A percentile compares a stretch with the other conserved stretches of the same genome.
phyloP scores from a whole-genome alignment of 2,797 vertebrate genomes.

The Philypnodon macrostomus region DNA sequence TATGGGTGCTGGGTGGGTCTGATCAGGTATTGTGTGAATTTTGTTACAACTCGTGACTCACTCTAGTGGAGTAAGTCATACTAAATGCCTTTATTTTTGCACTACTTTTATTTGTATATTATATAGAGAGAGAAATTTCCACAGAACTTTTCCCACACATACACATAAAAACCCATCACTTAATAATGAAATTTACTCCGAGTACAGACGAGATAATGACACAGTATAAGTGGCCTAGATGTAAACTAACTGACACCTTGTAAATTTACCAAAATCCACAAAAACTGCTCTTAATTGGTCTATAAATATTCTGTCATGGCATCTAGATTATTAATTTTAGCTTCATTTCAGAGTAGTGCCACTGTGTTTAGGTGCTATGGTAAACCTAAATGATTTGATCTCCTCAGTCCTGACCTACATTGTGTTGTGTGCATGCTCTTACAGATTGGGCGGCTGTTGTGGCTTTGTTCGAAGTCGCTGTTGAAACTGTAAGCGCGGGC shows the following conservation, averaged over 20 bases:
- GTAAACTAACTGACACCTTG: background rate
- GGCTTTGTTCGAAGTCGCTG: slow-evolving; percentile 45
- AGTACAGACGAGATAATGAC: too few species aligned
- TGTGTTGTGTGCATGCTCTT: slow-evolving; percentile 17
- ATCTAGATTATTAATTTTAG: background rate
- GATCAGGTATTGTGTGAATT: too few species aligned
- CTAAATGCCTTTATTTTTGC: too few species aligned
- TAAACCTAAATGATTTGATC: slow-evolving; percentile 24
- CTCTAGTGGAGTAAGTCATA: too few species aligned
- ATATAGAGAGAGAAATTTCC: too few species aligned
- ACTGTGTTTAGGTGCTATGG: slow-evolving; percentile 31
- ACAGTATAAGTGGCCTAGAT: slow-evolving; percentile 1
- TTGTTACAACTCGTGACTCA: too few species aligned
- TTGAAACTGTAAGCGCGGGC: slow-evolving; percentile 49
- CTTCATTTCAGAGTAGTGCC: slow-evolving; percentile 1
- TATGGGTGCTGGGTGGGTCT: too few species aligned
- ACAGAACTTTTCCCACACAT: too few species aligned
- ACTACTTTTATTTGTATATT: too few species aligned
- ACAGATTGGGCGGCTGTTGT: slow-evolving; percentile 31
- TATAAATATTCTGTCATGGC: background rate
- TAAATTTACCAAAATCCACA: background rate
- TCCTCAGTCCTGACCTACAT: slow-evolving; percentile 17
- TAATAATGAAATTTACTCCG: too few species aligned
- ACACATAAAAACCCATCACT: too few species aligned
- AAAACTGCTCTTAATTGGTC: slow-evolving; percentile 4